Evolutionary conservation across 1,140 invertebrate species (phyloP), one percentile per base, ranked within the genome.

Genomic region (Sogatella furcifera): DNA sequence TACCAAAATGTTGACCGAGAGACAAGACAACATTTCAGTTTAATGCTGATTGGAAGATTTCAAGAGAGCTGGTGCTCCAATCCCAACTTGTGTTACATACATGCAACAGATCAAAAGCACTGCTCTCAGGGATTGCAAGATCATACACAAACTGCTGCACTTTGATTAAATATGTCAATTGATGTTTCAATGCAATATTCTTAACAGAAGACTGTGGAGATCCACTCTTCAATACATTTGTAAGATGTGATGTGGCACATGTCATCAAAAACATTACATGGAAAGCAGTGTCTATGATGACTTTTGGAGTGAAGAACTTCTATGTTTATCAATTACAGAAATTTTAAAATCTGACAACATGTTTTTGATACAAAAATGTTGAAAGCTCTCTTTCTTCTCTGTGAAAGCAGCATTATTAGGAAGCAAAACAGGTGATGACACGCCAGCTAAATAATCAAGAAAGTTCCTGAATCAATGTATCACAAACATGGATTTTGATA

Each of bases 81-180:
- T 10, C 43, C 66, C 68, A 43, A 65, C 64, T 38, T 55, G 56
- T 54, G 57, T 68, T 10, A 60, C 66, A n/a, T n/a, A n/a, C n/a
- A 1, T 59, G 41, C 34, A 65, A 69, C 59, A 21, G 60, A 31
- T 63, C 34, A 22, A 13, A 41, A 14, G 58, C 59, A n/a, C 61
- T 17, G 34, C 61, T 63, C 55, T 60, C 3, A 57, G 64, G 42
- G 34, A 14, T 24, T 15, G 52, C 17, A 9, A 14, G 22, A 15
- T 21, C 61, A 6, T 65, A 64, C 10, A 55, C 31, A 2, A 43
- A 62, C 5, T 65, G 62, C 43, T 52, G 62, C 9, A 56, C 59
- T 38, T 49, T 69, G 13, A 56, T 62, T 28, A 58, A 64, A 11
- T 65, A 64, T 14, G 52, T 58, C 6, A 38, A 61, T 31, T 21